Evolutionary conservation across 2,113 vertebrate species (phyloP).

Genomic region (Varanus komodoensis): DNA sequence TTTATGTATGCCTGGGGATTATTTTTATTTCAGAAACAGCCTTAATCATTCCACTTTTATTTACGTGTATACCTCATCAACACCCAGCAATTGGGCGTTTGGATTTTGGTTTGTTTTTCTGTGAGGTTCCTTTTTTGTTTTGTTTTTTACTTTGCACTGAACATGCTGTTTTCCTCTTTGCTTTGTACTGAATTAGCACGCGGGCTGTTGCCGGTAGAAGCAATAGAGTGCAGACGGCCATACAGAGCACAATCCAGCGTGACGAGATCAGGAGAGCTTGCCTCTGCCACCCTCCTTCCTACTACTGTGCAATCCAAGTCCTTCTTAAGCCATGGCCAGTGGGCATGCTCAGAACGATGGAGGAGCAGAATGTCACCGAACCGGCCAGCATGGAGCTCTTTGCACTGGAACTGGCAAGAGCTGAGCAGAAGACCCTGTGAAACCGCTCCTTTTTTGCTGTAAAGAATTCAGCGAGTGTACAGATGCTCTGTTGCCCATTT

Average conservation of each 20-base stretch:
- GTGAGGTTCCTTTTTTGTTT: constrained; percentile 70
- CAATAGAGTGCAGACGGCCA: constrained; percentile 97
- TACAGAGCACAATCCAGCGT: constrained; percentile 91
- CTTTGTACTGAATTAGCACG: constrained; percentile 81
- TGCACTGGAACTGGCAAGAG: neutral
- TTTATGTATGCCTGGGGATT: constrained; percentile 71
- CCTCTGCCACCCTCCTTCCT: constrained; percentile 79
- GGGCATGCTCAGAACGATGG: constrained; percentile 65
- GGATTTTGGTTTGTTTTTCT: constrained; percentile 63
- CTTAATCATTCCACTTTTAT: constrained; percentile 92
- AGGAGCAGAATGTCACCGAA: constrained; percentile 38
- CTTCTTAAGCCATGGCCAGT: constrained; percentile 82
- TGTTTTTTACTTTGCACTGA: constrained; percentile 74
- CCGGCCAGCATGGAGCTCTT: constrained; percentile 48
- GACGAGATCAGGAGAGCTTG: constrained; percentile 82
- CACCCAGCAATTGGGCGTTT: constrained; percentile 33
- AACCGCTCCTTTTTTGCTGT: constrained; percentile 37
- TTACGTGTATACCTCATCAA: constrained; percentile 93
- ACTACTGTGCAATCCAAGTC: constrained; percentile 85
- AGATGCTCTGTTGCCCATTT: constrained; percentile 55
- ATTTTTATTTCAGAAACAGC: constrained; percentile 88
- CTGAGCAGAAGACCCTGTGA: constrained; percentile 6
- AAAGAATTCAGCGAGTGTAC: constrained; percentile 38
- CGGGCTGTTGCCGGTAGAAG: constrained; percentile 84
- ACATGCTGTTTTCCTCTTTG: constrained; percentile 78